These are phyloP conservation scores for Muscidifurax raptorellus DNA, from an alignment of 1,140 invertebrate genomes.

Conservation along the genomic window DNA sequence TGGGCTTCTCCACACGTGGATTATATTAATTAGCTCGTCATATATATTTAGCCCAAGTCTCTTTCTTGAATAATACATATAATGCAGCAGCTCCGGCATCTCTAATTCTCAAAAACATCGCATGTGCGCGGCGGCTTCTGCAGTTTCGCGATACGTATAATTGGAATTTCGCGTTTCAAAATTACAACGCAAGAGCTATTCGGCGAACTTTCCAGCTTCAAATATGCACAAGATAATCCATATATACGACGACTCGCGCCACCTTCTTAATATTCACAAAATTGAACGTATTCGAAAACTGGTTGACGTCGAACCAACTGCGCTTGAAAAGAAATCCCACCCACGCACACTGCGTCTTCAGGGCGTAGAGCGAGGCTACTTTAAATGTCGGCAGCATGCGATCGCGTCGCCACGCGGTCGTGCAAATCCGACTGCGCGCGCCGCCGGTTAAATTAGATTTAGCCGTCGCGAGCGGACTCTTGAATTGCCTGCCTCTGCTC, in stretches of 20 bases:
- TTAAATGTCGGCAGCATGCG: slow-evolving; percentile 46
- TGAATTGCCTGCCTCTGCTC: slow-evolving; percentile 54
- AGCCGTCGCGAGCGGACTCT: slow-evolving; percentile 58
- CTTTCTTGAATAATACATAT: too few relatives aligned
- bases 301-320: too few relatives aligned
- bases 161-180: too few relatives aligned
- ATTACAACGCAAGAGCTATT: not conserved
- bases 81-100: too few relatives aligned
- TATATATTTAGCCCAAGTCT: not conserved
- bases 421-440: slow-evolving; percentile 56
- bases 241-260: too few relatives aligned
- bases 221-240: too few relatives aligned
- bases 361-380: not conserved
- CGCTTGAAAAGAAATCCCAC: not conserved
- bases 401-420: slow-evolving; percentile 37
- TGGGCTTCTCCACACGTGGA: not conserved
- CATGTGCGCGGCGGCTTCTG: too few relatives aligned
- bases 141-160: too few relatives aligned
- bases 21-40: not conserved
- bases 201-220: too few relatives aligned
- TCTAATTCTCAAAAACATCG: too few relatives aligned
- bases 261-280: too few relatives aligned
- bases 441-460: slow-evolving; percentile 65
- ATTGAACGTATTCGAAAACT: too few relatives aligned
- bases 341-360: not conserved